These are phyloP conservation scores for Diachasma alloeum DNA, from an alignment of 1,140 invertebrate species.

Conservation along the genomic window DNA sequence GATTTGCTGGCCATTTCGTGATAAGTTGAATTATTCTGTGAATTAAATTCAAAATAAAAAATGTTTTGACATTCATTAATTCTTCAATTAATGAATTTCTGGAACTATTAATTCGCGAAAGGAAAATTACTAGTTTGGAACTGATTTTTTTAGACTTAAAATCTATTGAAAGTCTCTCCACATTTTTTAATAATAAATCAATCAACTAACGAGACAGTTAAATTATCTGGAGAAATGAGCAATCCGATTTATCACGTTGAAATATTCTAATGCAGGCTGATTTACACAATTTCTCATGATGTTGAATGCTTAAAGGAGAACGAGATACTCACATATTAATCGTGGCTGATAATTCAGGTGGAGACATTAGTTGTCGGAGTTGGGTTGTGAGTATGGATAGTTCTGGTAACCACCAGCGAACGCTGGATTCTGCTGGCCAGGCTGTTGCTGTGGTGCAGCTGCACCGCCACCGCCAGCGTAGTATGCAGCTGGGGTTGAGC, in stretches of 20 bases:
- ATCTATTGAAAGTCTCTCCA: too few relatives aligned
- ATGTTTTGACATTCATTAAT: too few relatives aligned
- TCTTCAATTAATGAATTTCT: too few relatives aligned
- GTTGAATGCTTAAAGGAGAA: conserved; percentile 1
- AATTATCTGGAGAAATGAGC: too few relatives aligned
- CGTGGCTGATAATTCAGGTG: conserved; percentile 30
- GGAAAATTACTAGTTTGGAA: too few relatives aligned
- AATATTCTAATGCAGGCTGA: conserved; percentile 14
- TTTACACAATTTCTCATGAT: conserved; percentile 27
- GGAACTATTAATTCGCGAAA: too few relatives aligned
- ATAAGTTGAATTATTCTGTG: too few relatives aligned
- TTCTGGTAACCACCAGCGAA: conserved; percentile 62
- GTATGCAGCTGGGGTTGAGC: conserved; percentile 51
- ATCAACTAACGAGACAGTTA: too few relatives aligned
- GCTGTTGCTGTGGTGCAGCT: conserved; percentile 48
- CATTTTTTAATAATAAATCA: too few relatives aligned
- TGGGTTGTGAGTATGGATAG: conserved; percentile 60
- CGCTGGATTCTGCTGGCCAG: conserved; percentile 59
- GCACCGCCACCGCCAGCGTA: conserved; percentile 51
- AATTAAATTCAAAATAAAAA: too few relatives aligned
- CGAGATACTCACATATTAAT: conserved; percentile 45
- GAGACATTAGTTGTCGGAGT: conserved; percentile 54
- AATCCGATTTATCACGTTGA: too few relatives aligned
- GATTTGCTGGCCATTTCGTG: not conserved
- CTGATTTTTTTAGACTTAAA: too few relatives aligned